Percentiles rank a stretch among this genome's conserved stretches.
These are phyloP conservation scores for Macrosoma leucophasiata DNA, from an alignment of 2,888 invertebrate species.

Conservation along the genomic window DNA sequence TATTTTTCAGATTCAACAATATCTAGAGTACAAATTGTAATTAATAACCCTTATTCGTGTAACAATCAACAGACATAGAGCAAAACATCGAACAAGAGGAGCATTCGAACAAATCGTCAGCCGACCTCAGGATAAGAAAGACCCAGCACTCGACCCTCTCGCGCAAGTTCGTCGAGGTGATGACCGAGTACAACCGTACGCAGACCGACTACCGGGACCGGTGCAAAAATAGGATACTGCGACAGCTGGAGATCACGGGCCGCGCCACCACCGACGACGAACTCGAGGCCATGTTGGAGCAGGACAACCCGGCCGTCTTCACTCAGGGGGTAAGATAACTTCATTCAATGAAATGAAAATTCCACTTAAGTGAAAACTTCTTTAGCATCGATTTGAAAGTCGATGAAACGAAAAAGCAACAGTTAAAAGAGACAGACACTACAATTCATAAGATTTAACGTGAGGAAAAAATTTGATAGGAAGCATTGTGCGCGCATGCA, in stretches of 20 bases:
- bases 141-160: slow-evolving; percentile 99
- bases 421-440: too few species aligned
- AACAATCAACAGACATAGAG: slow-evolving; percentile 89
- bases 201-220: slow-evolving; percentile 99
- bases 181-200: slow-evolving; percentile 99
- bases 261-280: slow-evolving; percentile 98
- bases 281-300: slow-evolving; percentile 98
- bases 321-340: slow-evolving; percentile 86
- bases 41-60: too few species aligned
- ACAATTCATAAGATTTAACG: too few species aligned
- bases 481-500: too few species aligned
- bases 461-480: too few species aligned
- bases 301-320: slow-evolving; percentile 98
- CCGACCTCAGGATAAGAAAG: slow-evolving; percentile 99
- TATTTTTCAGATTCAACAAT: too few species aligned
- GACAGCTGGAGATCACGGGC: slow-evolving; percentile 99
- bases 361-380: too few species aligned
- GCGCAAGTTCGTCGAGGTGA: slow-evolving; percentile 99
- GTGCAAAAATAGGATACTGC: slow-evolving; percentile 98
- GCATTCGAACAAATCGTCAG: slow-evolving; percentile 98
- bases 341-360: too few species aligned
- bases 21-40: too few species aligned
- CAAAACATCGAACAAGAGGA: slow-evolving; percentile 99
- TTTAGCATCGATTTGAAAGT: too few species aligned
- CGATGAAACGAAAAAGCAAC: too few species aligned